A percentile compares a stretch with the other conserved stretches of the same genome.
phyloP scores from a whole-genome alignment of 2,113 vertebrate species.

The Lepisosteus oculatus region DNA sequence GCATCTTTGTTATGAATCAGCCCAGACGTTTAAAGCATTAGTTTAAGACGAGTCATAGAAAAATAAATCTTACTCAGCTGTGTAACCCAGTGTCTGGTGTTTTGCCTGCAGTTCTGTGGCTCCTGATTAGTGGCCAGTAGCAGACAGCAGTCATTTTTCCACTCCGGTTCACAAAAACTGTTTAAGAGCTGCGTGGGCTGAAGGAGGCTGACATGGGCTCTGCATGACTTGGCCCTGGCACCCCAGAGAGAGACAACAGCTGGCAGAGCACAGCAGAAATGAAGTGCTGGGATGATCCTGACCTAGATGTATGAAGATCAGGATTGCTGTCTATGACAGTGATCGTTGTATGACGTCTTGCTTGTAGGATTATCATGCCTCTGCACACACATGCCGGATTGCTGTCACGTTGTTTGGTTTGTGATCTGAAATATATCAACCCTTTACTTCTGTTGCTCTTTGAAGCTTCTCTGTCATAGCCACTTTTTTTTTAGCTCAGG shows the following conservation, averaged over 20 bases:
- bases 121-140: too few species aligned
- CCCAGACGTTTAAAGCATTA: too few species aligned
- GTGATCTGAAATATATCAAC: too few species aligned
- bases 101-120: slow-evolving; percentile 6
- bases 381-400: too few species aligned
- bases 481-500: too few species aligned
- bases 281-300: slow-evolving; percentile 52
- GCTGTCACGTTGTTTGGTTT: too few species aligned
- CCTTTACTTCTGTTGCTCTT: too few species aligned
- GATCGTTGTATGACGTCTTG: background rate
- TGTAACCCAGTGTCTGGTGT: background rate
- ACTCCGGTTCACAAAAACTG: background rate
- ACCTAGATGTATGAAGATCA: slow-evolving; percentile 49
- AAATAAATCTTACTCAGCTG: background rate
- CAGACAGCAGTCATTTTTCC: background rate
- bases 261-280: slow-evolving; percentile 4
- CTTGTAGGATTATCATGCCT: too few species aligned
- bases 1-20: too few species aligned
- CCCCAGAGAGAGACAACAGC: background rate
- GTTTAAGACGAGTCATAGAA: too few species aligned
- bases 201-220: background rate
- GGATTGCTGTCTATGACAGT: slow-evolving; percentile 23
- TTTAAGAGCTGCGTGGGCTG: slow-evolving; percentile 1
- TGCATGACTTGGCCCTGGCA: background rate
- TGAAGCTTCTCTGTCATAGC: too few species aligned